Evolutionary conservation across 2,113 vertebrate genomes (phyloP).

Genomic region (Pipra filicauda): DNA sequence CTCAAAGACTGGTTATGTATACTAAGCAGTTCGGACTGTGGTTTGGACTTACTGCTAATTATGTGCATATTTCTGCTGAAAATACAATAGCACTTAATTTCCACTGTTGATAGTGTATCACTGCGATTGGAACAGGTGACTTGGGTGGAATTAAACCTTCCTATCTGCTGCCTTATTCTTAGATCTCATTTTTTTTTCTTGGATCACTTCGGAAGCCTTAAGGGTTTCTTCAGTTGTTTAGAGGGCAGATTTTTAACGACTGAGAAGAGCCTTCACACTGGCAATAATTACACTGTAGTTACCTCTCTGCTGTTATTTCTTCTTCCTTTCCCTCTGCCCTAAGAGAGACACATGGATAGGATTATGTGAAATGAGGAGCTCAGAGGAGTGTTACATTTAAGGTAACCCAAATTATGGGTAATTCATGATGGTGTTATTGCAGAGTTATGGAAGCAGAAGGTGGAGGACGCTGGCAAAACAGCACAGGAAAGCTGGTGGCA

Average conservation of each 20-base stretch:
- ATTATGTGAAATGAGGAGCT: neutral
- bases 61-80: neutral
- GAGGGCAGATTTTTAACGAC: neutral
- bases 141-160: neutral
- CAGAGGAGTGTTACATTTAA: neutral
- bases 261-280: neutral
- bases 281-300: neutral
- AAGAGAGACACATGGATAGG: rapidly evolving
- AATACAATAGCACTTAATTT: neutral
- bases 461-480: neutral
- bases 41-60: neutral
- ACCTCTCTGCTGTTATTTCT: neutral
- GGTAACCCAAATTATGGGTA: neutral
- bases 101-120: neutral
- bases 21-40: neutral
- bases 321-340: neutral
- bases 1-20: neutral
- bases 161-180: neutral
- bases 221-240: neutral
- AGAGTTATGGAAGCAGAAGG: neutral
- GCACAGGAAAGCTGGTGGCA: neutral
- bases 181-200: neutral
- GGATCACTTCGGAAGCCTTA: neutral
- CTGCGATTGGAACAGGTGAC: neutral
- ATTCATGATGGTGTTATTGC: neutral